Base-by-base conservation (phyloP, 2,113 vertebrate genomes). In the Macquaria australasica region DNA sequence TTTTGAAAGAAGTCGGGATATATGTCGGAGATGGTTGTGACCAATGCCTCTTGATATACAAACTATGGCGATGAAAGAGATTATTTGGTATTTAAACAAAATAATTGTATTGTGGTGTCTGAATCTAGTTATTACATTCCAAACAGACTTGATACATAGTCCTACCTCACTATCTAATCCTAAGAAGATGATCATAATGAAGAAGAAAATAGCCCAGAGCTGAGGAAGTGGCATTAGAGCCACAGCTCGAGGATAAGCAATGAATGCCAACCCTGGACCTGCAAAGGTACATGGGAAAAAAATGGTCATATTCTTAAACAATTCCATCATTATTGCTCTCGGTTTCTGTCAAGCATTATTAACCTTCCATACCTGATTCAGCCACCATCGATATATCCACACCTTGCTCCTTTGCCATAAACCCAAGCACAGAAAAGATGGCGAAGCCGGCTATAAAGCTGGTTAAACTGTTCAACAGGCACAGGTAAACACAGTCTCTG, bases 401-500 rank as follows among this genome's bases (percentile, higher is more conserved):
- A 0, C 96, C 96, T 85, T 98, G 97, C 83, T 98, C 96, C 70
- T 80, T 94, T 60, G 97, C 96, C 97, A 98, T 98, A 91, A 97
- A 98, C 43, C 96, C 96, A 75, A 98, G 92, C 31, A 98, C 97
- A 8, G 97, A 98, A 90, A 99, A 98, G 84, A 99, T 97, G 82
- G 97, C 97, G 82, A 99, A 98, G 11, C 98, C 98, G 14, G 98
- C 97, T 56, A 96, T 39, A 21, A 99, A 97, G 88, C 98, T 99
- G 83, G 98, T 99, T 80, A 96, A 91, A 45, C 97, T 98, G 93
- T 99, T 98, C 83, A 99, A 87, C 90, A 97, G 94, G 95, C 98
- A 98, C 66, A 99, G 96, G 73, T 96, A 95, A 31, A 98, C 81
- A 89, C 96, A 96, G 88, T 98, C 97, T 93, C 98, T 99, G 91